Conservation (phyloP, 2,888 invertebrate genomes). For the Galerucella pusilla region DNA sequence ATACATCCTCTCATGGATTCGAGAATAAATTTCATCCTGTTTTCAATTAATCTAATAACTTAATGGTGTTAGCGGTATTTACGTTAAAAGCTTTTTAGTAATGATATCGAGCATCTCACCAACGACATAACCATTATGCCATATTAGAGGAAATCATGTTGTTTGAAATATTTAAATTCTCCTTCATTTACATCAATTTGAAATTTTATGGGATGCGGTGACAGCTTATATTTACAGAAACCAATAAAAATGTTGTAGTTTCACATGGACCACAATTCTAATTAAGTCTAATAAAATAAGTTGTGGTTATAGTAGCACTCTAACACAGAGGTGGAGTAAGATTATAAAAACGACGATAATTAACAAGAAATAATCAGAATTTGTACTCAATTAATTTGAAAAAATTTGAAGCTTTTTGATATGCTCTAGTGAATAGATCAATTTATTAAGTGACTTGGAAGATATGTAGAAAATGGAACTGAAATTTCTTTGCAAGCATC, state of each 20-base stretch:
- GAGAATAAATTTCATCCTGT: background rate
- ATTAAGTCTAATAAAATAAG: constrained; percentile 29
- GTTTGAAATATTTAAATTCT: constrained; percentile 29
- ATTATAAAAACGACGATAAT: background rate
- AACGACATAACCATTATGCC: constrained; percentile 20
- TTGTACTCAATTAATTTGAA: too few relatives aligned
- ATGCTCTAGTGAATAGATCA: too few relatives aligned
- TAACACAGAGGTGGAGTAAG: constrained; percentile 9
- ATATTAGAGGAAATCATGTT: constrained; percentile 21
- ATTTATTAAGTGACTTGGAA: too few relatives aligned
- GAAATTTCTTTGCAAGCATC: too few relatives aligned
- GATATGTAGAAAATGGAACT: too few relatives aligned
- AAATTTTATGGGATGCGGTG: constrained; percentile 27
- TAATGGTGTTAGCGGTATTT: background rate
- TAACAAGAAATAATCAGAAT: too few relatives aligned
- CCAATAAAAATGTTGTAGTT: constrained; percentile 28
- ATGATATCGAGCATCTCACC: constrained; percentile 19
- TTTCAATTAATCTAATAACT: background rate
- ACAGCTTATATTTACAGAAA: constrained; percentile 27
- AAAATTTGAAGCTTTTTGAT: too few relatives aligned
- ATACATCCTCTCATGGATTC: background rate
- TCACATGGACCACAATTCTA: constrained; percentile 23
- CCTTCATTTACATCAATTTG: constrained; percentile 23
- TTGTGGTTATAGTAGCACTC: constrained; percentile 15
- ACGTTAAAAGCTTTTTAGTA: constrained; percentile 14